Base-by-base conservation (phyloP, 1,140 invertebrate genomes). In the Maniola jurtina region DNA sequence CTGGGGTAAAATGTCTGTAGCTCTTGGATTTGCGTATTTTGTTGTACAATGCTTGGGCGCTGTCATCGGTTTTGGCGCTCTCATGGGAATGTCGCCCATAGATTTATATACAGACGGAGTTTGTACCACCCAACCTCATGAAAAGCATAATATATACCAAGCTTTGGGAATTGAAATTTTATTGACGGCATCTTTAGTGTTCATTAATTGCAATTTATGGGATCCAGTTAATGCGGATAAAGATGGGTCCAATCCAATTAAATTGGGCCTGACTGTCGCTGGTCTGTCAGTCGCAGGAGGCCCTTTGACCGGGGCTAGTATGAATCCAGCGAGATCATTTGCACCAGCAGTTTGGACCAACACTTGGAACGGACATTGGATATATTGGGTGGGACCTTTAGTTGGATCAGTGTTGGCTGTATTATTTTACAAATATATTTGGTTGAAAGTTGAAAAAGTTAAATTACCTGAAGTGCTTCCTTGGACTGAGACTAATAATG, bases 321-420 rank as follows among this genome's bases (percentile, higher is more conserved):
- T 97, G 94, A 97, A 97, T 76, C 96, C 96, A 0, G 96, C 95
- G 0, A 93, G 96, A 72, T 94, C 94, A 36, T 93, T 97, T 50
- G 96, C 92, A 1, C 96, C 96, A 0, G 96, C 95, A 0, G 71
- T 96, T 6, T 94, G 96, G 76, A 94, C 94, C 52, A 92, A 92
- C 2, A 84, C 91, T 50, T 97, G 96, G 93, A 66, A 76, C 0
- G 50, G 92, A 55, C 95, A 96, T 69, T 97, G 96, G 96, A 92
- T 95, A 14, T 96, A 96, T 79, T 96, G 95, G 95, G 85, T 94
- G 40, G 95, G 94, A 56, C 95, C 95, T 0, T 66, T 95, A 42
- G 47, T 93, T 10, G 94, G 93, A 0, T 92, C 91, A 16, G 84
- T 89, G 14, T 16, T 93, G 6, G 93, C 93, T 0, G 92, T 92